A percentile compares a stretch with the other conserved stretches of the same genome.
Evolutionary conservation across 2,888 invertebrate species (phyloP).

Genomic region (Lomographa bimaculata): DNA sequence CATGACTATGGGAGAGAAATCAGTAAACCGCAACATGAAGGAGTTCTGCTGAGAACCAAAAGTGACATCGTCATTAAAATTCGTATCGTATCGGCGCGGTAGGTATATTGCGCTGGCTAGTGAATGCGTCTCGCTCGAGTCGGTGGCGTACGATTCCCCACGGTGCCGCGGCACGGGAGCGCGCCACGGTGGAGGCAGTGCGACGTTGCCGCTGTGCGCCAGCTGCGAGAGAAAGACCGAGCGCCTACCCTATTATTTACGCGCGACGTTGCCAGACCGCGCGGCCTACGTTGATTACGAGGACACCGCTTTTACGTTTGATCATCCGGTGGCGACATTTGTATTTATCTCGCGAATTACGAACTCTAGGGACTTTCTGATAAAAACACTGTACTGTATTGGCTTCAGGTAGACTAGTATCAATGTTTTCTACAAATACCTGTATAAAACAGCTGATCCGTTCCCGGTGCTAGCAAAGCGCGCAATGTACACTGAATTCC

Average conservation of each 20-base stretch:
- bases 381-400: constrained; percentile 29
- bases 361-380: constrained; percentile 35
- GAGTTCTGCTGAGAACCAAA: constrained; percentile 43
- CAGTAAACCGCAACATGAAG: constrained; percentile 24
- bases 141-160: constrained; percentile 55
- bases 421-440: constrained; percentile 40
- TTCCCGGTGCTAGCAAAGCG: constrained; percentile 19
- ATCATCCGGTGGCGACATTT: constrained; percentile 69
- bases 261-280: constrained; percentile 79
- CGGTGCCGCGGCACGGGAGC: constrained; percentile 48
- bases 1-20: constrained; percentile 17
- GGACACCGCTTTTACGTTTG: constrained; percentile 83
- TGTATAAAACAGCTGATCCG: constrained; percentile 40
- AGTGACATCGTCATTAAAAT: constrained; percentile 57
- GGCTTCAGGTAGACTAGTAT: constrained; percentile 22
- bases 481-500: constrained; percentile 30
- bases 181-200: constrained; percentile 59
- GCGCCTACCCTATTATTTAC: constrained; percentile 83
- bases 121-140: constrained; percentile 65
- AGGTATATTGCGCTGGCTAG: constrained; percentile 71
- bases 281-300: constrained; percentile 83
- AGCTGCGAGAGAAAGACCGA: constrained; percentile 82
- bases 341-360: constrained; percentile 49
- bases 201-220: constrained; percentile 79
- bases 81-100: constrained; percentile 56